These are phyloP conservation scores for Numenius arquata DNA, from an alignment of 2,113 vertebrate species.

Conservation along the genomic window DNA sequence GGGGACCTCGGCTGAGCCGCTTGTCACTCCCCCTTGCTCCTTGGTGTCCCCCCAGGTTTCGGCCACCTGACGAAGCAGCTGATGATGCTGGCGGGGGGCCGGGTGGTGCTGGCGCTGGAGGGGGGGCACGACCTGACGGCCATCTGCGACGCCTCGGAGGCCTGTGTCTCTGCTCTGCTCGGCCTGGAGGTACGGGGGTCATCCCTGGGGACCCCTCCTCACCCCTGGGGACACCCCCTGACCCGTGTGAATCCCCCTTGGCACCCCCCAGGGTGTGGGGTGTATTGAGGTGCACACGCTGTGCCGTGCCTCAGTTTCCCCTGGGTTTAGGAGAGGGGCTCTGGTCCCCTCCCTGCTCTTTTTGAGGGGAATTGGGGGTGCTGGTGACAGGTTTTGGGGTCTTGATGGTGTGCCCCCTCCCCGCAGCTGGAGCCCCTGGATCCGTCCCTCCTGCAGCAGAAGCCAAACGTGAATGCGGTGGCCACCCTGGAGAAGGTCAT, in stretches of 20 bases:
- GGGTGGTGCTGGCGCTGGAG: slow-evolving; percentile 86
- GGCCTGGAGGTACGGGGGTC: slow-evolving; percentile 76
- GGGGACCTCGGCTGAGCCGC: accelerated
- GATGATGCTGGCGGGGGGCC: slow-evolving; percentile 84
- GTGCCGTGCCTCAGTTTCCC: background rate
- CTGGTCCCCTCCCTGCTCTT: accelerated
- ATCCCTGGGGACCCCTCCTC: background rate
- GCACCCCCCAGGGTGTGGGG: accelerated
- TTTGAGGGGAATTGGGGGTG: background rate
- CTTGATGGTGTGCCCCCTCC: background rate
- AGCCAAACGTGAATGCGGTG: slow-evolving; percentile 86
- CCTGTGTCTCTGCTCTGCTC: slow-evolving; percentile 83
- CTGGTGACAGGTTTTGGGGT: background rate
- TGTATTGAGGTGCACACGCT: accelerated
- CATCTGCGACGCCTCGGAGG: slow-evolving; percentile 88
- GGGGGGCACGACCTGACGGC: slow-evolving; percentile 88
- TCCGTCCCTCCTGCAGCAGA: slow-evolving; percentile 83
- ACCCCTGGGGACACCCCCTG: background rate
- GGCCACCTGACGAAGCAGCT: slow-evolving; percentile 87
- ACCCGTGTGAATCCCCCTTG: background rate
- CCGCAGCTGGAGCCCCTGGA: slow-evolving; percentile 84
- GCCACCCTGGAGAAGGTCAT: slow-evolving; percentile 89
- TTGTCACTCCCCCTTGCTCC: background rate
- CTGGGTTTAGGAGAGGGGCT: accelerated
- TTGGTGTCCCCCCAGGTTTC: slow-evolving; percentile 71